Percentiles rank a stretch among this genome's conserved stretches.
These are phyloP conservation scores for Aspidoscelis tigris DNA, from an alignment of 2,113 vertebrate genomes.

Conservation along the genomic window DNA sequence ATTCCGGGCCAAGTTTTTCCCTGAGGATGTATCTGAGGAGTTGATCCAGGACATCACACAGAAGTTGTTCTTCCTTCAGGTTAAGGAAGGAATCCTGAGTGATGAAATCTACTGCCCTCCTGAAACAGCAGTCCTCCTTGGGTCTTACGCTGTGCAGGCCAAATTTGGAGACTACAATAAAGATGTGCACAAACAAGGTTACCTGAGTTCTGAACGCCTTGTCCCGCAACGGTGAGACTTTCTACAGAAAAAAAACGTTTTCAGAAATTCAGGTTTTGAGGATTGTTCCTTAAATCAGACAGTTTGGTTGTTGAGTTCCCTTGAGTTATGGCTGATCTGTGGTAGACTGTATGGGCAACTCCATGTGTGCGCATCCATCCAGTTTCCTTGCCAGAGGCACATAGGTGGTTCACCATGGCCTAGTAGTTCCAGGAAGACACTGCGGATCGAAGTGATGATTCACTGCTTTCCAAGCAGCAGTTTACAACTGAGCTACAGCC, in stretches of 20 bases:
- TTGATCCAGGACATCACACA: slow-evolving; percentile 96
- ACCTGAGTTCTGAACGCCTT: slow-evolving; percentile 89
- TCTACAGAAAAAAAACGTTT: neutral
- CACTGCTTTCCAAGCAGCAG: too few relatives aligned
- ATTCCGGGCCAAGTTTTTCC: slow-evolving; percentile 95
- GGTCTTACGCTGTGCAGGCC: slow-evolving; percentile 94
- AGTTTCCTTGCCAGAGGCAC: too few relatives aligned
- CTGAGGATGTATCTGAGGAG: slow-evolving; percentile 92
- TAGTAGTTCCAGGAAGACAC: too few relatives aligned
- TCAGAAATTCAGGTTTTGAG: rapidly evolving
- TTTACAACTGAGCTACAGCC: too few relatives aligned
- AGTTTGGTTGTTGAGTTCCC: too few relatives aligned
- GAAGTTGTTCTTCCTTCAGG: slow-evolving; percentile 96
- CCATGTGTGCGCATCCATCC: too few relatives aligned
- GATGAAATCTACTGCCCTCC: slow-evolving; percentile 96
- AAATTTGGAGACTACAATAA: slow-evolving; percentile 94
- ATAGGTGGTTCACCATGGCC: too few relatives aligned
- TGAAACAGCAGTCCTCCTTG: slow-evolving; percentile 94
- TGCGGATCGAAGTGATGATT: too few relatives aligned
- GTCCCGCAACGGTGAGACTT: slow-evolving; percentile 88
- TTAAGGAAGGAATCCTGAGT: slow-evolving; percentile 91
- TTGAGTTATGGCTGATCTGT: too few relatives aligned
- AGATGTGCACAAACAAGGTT: slow-evolving; percentile 86
- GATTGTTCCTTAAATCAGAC: neutral
- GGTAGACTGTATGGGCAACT: too few relatives aligned